These are phyloP conservation scores for Parambassis ranga DNA, from an alignment of 2,797 vertebrate species.

Conservation along the genomic window DNA sequence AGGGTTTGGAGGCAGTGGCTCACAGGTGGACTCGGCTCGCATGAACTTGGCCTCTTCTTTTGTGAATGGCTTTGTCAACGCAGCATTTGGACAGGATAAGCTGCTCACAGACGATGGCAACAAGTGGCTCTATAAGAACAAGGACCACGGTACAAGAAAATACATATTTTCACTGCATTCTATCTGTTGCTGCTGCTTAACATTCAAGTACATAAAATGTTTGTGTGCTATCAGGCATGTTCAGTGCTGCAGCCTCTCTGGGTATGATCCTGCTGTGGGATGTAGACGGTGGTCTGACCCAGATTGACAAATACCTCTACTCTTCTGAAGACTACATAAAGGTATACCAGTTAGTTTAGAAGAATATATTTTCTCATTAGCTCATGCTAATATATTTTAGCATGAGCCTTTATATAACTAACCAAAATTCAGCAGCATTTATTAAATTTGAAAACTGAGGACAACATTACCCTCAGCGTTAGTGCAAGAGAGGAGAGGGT, in stretches of 20 bases:
- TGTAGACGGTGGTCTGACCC: slow-evolving; percentile 95
- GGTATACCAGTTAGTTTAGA: slow-evolving; percentile 71
- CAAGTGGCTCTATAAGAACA: slow-evolving; percentile 99
- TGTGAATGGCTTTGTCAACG: slow-evolving; percentile 97
- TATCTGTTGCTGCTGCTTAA: background rate
- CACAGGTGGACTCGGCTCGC: slow-evolving; percentile 96
- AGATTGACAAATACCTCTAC: slow-evolving; percentile 98
- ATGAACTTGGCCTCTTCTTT: slow-evolving; percentile 99
- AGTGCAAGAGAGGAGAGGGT: background rate
- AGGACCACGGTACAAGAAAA: slow-evolving; percentile 90
- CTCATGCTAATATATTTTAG: too few species aligned
- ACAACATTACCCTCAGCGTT: background rate
- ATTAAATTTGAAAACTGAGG: too few species aligned
- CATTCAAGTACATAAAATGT: background rate
- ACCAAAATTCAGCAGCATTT: too few species aligned
- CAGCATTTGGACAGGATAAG: slow-evolving; percentile 97
- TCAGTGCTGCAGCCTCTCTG: slow-evolving; percentile 96
- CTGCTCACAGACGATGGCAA: slow-evolving; percentile 97
- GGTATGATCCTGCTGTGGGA: slow-evolving; percentile 98
- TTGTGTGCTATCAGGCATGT: slow-evolving; percentile 84
- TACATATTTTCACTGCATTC: background rate
- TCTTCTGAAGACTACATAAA: slow-evolving; percentile 99
- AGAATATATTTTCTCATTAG: too few species aligned
- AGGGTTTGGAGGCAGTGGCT: slow-evolving; percentile 97
- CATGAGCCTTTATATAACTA: too few species aligned